A percentile compares a stretch with the other conserved stretches of the same genome.
phyloP scores from a whole-genome alignment of 2,113 vertebrate species.

The Trachemys scripta region DNA sequence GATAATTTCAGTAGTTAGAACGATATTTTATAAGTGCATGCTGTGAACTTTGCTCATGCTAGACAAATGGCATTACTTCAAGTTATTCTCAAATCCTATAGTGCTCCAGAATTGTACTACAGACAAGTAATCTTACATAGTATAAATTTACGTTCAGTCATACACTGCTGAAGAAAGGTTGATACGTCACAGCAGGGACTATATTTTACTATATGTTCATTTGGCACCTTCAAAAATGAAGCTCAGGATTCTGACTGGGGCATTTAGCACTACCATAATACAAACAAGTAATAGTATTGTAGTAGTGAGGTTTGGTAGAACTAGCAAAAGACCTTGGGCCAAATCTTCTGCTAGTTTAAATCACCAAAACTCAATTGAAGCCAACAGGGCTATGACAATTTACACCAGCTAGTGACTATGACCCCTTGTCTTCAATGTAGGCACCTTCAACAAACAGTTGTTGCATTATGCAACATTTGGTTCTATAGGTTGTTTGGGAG shows the following conservation, averaged over 20 bases:
- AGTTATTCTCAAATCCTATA: not conserved
- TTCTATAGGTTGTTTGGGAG: too few relatives aligned
- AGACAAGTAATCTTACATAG: not conserved
- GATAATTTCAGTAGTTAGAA: not conserved
- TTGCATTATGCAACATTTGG: not conserved
- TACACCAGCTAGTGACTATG: not conserved
- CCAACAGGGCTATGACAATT: not conserved
- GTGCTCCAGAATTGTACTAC: fast-evolving
- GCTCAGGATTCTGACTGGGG: fast-evolving
- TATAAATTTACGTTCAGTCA: not conserved
- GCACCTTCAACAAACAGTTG: not conserved
- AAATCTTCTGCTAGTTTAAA: not conserved
- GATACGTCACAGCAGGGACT: not conserved
- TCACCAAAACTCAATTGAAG: not conserved
- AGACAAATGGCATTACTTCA: not conserved
- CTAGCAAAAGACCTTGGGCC: not conserved
- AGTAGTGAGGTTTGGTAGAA: not conserved
- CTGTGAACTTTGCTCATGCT: not conserved
- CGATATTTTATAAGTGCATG: not conserved
- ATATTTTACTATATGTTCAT: not conserved
- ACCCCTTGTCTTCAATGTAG: not conserved
- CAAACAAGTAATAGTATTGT: not conserved
- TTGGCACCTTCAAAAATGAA: not conserved
- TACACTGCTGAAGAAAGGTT: not conserved
- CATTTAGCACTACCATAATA: not conserved